Evolutionary conservation across 1,140 invertebrate species (phyloP), one percentile per base, ranked within the genome.

Genomic region (Leptinotarsa texana): DNA sequence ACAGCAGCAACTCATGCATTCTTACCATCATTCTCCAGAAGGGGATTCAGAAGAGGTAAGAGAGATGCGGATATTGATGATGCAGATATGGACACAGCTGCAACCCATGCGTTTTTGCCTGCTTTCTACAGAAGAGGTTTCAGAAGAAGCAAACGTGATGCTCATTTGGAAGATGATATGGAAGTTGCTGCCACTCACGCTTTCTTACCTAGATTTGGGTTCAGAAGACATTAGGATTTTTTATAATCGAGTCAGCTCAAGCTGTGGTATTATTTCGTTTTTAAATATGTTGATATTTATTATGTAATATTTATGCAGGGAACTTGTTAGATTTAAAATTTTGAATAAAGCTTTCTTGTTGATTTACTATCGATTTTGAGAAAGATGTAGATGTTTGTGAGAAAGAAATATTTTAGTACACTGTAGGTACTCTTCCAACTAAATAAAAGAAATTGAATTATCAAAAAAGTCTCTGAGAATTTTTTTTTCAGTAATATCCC

Each of bases 81-180:
- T 65, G 4, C 4, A 17, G 63, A 65, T 65, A 22, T 65, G 51
- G 51, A 57, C 13, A 57, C 51, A 2, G 51, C 51, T 57, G 51
- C 51, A 17, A 57, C 63, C 63, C 27, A 65, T 65, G 27, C 63
- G 21, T 33, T 33, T 33, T 24, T 22, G 27, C 21, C 63, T 18
- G 13, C 63, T 24, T 65, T 22, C 13, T 13, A 13, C 27, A 24
- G 63, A 65, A 22, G 13, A 18, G 63, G 27, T 0, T 65, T 65
- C 0, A 24, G 21, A 33, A 73, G 71, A 49, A 48, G 22, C 8
- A 73, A 27, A 65, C 24, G 71, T 17, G 62, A 61, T 11, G 61
- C 62, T 65, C 33, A 65, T 13, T 18, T 66, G 49, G 71, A 73
- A 17, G 61, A 73, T 0, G 71, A 73, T 62, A 33, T 62, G n/a